Evolutionary conservation across 2,113 vertebrate species (phyloP).

Genomic region (Periophthalmodon schlosseri): DNA sequence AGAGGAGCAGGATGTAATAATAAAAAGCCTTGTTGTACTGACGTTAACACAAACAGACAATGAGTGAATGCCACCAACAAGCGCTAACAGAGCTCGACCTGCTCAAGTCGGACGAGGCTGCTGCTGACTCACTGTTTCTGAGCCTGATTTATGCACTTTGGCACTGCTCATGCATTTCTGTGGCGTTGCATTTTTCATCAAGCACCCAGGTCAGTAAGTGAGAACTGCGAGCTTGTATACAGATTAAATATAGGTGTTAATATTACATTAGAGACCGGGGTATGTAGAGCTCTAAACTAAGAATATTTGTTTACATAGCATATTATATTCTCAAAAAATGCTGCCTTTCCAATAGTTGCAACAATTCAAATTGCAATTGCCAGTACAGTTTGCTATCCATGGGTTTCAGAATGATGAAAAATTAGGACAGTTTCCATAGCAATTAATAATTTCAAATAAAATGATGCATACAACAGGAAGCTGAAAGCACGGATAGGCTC

Average conservation of each 20-base stretch:
- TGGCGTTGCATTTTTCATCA: not conserved
- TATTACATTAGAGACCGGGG: not conserved
- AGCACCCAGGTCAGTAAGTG: not conserved
- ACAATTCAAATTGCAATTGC: no score
- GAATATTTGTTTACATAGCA: no score
- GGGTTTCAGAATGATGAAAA: no score
- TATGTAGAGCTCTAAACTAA: not conserved
- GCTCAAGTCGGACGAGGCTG: constrained; percentile 14
- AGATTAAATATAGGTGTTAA: not conserved
- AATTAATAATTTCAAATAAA: no score
- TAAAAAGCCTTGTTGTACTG: constrained; percentile 11
- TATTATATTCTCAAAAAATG: no score
- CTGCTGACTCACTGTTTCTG: not conserved
- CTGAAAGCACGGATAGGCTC: no score
- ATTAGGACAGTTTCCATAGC: no score
- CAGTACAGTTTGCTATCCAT: no score
- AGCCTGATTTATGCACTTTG: not conserved
- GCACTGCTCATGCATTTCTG: not conserved
- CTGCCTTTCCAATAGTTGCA: no score
- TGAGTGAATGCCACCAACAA: constrained; percentile 16
- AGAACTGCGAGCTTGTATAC: constrained; percentile 3
- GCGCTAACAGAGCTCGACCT: constrained; percentile 28
- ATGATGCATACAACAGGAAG: no score
- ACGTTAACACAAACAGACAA: constrained; percentile 22
- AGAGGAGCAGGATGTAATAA: constrained; percentile 6